Conservation (phyloP, 1,140 invertebrate species). For the Pinna nobilis region DNA sequence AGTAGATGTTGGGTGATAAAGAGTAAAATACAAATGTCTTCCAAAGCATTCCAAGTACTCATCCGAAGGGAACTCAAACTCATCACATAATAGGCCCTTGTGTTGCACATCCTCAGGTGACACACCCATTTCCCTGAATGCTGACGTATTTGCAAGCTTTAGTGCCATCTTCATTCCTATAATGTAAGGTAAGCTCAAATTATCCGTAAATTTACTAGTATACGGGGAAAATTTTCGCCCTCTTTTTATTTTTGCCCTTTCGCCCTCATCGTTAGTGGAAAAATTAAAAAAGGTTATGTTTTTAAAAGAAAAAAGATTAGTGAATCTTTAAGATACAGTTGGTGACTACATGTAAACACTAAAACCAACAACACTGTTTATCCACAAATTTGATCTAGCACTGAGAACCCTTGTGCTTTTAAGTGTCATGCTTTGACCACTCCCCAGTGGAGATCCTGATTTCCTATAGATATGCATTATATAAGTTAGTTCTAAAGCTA, state of each 20-base stretch:
- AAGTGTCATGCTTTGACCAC: too few species aligned
- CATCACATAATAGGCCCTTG: constrained; percentile 84
- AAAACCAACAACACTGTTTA: too few species aligned
- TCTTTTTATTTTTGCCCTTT: background rate
- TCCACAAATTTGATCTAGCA: too few species aligned
- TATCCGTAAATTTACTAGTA: background rate
- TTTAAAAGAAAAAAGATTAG: too few species aligned
- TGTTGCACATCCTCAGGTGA: background rate
- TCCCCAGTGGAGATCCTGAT: too few species aligned
- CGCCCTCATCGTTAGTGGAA: background rate
- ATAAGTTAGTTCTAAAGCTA: too few species aligned
- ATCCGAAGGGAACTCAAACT: constrained; percentile 64
- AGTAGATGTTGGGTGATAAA: constrained; percentile 76
- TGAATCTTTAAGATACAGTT: too few species aligned
- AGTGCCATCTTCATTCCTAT: constrained; percentile 17
- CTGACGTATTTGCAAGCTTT: constrained; percentile 24
- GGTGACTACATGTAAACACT: too few species aligned
- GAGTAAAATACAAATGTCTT: constrained; percentile 83
- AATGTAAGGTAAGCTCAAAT: background rate
- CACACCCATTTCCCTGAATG: constrained; percentile 34
- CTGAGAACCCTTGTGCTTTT: too few species aligned
- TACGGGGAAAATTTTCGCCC: background rate
- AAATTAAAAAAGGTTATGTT: background rate
- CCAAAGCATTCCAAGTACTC: constrained; percentile 42
- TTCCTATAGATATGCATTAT: too few species aligned